These are phyloP conservation scores for Mirza zaza DNA, from an alignment of 2,113 vertebrate genomes.

Conservation along the genomic window DNA sequence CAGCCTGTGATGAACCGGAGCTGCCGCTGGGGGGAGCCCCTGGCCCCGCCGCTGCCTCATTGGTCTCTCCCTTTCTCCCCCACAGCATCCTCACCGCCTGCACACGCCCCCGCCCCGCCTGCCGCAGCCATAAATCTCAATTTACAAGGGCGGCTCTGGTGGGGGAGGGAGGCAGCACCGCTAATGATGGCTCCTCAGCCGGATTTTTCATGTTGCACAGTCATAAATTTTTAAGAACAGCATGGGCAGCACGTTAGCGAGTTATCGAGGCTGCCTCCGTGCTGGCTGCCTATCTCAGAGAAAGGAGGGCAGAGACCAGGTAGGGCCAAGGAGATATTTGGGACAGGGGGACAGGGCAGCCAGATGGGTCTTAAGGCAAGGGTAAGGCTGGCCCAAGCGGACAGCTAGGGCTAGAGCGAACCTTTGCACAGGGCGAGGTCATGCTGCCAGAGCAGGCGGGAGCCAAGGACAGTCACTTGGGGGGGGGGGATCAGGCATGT, in stretches of 20 bases:
- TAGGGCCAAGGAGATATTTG: neutral
- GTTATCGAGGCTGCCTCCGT: constrained; percentile 65
- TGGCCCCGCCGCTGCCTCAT: constrained; percentile 78
- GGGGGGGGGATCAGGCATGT: neutral
- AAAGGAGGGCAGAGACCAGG: neutral
- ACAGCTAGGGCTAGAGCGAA: neutral
- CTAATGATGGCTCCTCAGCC: constrained; percentile 89
- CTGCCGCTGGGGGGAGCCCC: constrained; percentile 78
- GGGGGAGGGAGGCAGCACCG: constrained; percentile 86
- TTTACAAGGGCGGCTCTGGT: constrained; percentile 87
- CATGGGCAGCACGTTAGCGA: constrained; percentile 79
- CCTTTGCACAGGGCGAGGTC: neutral
- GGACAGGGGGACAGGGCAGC: neutral
- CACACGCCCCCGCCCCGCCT: constrained; percentile 83
- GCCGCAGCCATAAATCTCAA: constrained; percentile 90
- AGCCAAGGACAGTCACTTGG: constrained; percentile 66
- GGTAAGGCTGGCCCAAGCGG: neutral
- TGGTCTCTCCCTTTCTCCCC: constrained; percentile 78
- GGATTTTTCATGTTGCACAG: constrained; percentile 91
- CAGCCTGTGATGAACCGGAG: constrained; percentile 85
- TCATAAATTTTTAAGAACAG: constrained; percentile 92
- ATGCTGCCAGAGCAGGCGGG: neutral
- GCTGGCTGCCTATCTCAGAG: constrained; percentile 65
- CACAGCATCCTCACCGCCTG: constrained; percentile 81
- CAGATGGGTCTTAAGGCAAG: neutral